Evolutionary conservation across 2,888 invertebrate genomes (phyloP).

Genomic region (Lamellibrachia satsuma): DNA sequence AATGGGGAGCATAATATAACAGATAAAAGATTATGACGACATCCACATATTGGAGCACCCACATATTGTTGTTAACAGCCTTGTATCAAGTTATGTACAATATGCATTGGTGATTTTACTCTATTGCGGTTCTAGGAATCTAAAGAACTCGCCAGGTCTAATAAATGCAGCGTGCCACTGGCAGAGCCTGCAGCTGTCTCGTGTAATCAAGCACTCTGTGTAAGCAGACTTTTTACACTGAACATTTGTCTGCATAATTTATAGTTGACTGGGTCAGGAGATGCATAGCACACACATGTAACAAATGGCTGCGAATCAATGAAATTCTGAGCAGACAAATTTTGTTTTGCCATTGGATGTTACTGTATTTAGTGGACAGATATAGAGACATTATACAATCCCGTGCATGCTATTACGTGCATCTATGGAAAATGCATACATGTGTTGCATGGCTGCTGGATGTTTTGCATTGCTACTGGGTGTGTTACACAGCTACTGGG

Average conservation of each 20-base stretch:
- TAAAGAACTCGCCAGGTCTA: neutral
- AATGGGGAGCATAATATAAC: neutral
- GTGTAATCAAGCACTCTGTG: neutral
- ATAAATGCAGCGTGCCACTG: neutral
- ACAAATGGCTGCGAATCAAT: slow-evolving; percentile 13
- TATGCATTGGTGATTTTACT: neutral
- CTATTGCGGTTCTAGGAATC: neutral
- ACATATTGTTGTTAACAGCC: neutral
- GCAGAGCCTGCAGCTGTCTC: neutral
- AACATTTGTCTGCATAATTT: slow-evolving; percentile 17
- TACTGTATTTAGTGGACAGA: neutral
- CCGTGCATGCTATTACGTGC: no score
- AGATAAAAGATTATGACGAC: neutral
- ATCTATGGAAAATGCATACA: no score
- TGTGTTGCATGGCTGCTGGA: no score
- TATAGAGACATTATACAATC: neutral
- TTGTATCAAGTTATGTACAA: neutral
- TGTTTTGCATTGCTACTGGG: no score
- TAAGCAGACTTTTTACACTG: neutral
- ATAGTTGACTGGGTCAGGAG: neutral
- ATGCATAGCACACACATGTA: neutral
- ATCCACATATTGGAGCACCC: neutral
- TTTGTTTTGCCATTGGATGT: neutral
- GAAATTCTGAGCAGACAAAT: neutral
- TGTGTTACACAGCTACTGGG: neutral